These are phyloP conservation scores for Tanypteryx hageni DNA, from an alignment of 2,888 invertebrate genomes.

Conservation along the genomic window DNA sequence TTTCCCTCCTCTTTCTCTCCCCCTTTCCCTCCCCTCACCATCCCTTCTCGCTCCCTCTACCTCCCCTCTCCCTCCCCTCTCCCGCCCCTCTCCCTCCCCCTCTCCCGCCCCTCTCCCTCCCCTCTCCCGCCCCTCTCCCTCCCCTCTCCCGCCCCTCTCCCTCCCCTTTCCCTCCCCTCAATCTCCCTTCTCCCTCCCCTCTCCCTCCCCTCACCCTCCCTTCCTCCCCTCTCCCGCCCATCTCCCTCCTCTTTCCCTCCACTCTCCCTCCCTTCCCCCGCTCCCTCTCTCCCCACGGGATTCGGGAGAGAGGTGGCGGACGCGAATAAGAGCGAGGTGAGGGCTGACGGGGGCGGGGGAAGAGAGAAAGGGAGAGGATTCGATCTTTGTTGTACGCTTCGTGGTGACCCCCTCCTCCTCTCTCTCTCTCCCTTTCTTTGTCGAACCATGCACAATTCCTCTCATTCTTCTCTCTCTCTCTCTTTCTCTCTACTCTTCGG, in stretches of 20 bases:
- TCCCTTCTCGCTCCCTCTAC: too few relatives aligned
- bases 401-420: not conserved
- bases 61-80: not conserved
- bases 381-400: conserved; percentile 3
- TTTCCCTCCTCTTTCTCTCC: not conserved
- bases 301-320: not conserved
- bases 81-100: not conserved
- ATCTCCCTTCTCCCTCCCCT: too few relatives aligned
- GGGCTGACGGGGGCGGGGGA: not conserved
- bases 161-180: not conserved
- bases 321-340: not conserved
- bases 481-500: not conserved
- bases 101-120: too few relatives aligned
- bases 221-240: not conserved
- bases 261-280: not conserved
- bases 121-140: too few relatives aligned
- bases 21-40: not conserved
- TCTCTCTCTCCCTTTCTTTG: not conserved
- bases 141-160: not conserved
- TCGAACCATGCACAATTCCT: not conserved
- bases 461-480: conserved; percentile 11
- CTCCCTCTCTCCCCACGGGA: not conserved
- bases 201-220: not conserved
- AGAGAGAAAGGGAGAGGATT: not conserved
- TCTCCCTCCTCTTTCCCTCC: too few relatives aligned